Evolutionary conservation across 2,797 vertebrate genomes (phyloP).

Genomic region (Dromococcyx pavoninus): DNA sequence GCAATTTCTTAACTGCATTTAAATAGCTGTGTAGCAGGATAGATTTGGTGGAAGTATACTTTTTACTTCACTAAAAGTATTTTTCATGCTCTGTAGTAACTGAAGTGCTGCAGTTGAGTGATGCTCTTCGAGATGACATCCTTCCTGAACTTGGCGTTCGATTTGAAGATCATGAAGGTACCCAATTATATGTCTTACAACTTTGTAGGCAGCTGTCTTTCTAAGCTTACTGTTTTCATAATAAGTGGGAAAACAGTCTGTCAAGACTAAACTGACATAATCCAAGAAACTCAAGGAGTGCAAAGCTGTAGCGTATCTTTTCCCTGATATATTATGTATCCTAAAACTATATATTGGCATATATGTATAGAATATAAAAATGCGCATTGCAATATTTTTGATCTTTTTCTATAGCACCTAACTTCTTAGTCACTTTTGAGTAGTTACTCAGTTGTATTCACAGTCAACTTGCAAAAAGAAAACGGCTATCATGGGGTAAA

Average conservation of each 20-base stretch:
- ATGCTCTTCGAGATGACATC: conserved; percentile 86
- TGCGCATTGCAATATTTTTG: neutral
- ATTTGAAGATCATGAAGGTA: conserved; percentile 97
- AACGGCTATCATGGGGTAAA: neutral
- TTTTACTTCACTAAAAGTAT: neutral
- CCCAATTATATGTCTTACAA: neutral
- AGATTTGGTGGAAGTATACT: neutral
- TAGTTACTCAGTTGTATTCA: neutral
- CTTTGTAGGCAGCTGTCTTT: neutral
- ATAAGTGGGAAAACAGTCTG: neutral
- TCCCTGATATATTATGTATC: neutral
- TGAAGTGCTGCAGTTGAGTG: conserved; percentile 88
- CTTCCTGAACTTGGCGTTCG: conserved; percentile 93
- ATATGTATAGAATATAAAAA: neutral
- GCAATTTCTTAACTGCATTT: neutral
- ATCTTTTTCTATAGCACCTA: neutral
- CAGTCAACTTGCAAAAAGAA: neutral
- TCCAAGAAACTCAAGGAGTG: neutral
- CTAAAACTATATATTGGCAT: neutral
- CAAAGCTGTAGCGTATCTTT: neutral
- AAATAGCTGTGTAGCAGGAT: neutral
- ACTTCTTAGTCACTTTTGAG: neutral
- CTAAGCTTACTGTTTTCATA: neutral
- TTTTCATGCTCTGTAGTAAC: conserved; percentile 75
- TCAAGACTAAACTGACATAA: neutral